These are phyloP conservation scores for Drosophila kepulauana DNA, from an alignment of 1,140 invertebrate species.

Conservation along the genomic window DNA sequence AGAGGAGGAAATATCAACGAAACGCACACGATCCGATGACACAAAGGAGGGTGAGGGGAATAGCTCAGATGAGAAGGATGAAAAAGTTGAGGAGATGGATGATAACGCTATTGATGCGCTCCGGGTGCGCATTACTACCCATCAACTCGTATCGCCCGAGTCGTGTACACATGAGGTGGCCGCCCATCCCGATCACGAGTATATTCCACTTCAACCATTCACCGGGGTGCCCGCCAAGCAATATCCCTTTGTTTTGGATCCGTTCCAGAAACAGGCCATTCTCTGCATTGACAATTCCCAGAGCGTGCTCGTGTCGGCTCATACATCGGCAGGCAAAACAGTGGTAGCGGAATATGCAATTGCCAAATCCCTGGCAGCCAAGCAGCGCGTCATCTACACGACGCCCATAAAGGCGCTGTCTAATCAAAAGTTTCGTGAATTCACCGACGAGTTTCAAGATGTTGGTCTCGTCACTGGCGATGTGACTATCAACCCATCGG, in stretches of 20 bases:
- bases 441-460: constrained; percentile 98
- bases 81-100: constrained; percentile 33
- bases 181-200: constrained; percentile 93
- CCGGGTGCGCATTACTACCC: constrained; percentile 90
- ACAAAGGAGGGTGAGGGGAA: constrained; percentile 20
- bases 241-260: constrained; percentile 98
- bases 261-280: constrained; percentile 99
- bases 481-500: constrained; percentile 99
- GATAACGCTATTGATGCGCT: constrained; percentile 81
- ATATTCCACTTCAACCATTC: constrained; percentile 89
- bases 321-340: constrained; percentile 99
- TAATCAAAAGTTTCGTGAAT: constrained; percentile 99
- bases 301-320: constrained; percentile 98
- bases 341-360: constrained; percentile 97
- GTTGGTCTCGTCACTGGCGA: constrained; percentile 99
- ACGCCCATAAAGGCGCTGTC: constrained; percentile 99
- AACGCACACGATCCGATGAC: constrained; percentile 33
- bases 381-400: constrained; percentile 98
- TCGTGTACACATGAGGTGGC: constrained; percentile 97
- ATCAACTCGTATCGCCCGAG: constrained; percentile 94
- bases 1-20: constrained; percentile 14
- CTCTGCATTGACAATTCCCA: constrained; percentile 99
- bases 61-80: constrained; percentile 21
- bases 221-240: constrained; percentile 93
- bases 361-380: constrained; percentile 87